Evolutionary conservation across 2,888 invertebrate genomes (phyloP), one percentile per base, ranked within the genome.

Genomic region (Leptopterna dolabrata): DNA sequence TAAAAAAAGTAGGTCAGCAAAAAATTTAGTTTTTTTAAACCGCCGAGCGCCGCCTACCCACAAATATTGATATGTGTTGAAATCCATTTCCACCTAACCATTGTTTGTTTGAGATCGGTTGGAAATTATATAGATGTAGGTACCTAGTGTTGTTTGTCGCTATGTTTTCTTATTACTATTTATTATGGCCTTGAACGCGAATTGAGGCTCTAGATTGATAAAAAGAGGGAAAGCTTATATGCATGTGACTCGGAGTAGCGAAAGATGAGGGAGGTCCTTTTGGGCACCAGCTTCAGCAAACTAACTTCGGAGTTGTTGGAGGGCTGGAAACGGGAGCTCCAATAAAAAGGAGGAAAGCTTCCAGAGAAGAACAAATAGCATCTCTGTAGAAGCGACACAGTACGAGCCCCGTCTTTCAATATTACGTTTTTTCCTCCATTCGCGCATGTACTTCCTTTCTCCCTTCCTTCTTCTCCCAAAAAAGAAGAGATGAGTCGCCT

Each of bases 341-440:
- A 73, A 73, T 73, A 55, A 73, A 73, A 73, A 19, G 36, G 73
- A 30, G 63, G 24, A 63, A 73, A 73, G 73, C 73, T 73, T 29
- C 73, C 73, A 30, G 36, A 30, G n/a, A 36, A 36, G 73, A 73
- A 73, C 73, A 73, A 73, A 73, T 73, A 73, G 73, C 73, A 16
- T 36, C 73, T 16, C 41, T 1, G 36, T 36, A 73, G 41, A 73
- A 73, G 41, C 36, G 73, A 41, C 73, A 30, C 73, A 30, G 73
- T 14, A 36, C 73, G 30, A n/a, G 36, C 16, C 73, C 36, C 73
- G 36, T 73, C 73, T 7, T 73, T 73, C 73, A 19, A 73, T 73
- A 73, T 73, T 73, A 73, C 73, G 19, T 29, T 30, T 73, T 73
- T 73, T 16, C 73, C 41, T 16, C 73, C 41, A 73, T 73, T 73